A percentile compares a stretch with the other conserved stretches of the same genome.
Evolutionary conservation across 2,888 invertebrate genomes (phyloP).

Genomic region (Aporophyla lueneburgensis): DNA sequence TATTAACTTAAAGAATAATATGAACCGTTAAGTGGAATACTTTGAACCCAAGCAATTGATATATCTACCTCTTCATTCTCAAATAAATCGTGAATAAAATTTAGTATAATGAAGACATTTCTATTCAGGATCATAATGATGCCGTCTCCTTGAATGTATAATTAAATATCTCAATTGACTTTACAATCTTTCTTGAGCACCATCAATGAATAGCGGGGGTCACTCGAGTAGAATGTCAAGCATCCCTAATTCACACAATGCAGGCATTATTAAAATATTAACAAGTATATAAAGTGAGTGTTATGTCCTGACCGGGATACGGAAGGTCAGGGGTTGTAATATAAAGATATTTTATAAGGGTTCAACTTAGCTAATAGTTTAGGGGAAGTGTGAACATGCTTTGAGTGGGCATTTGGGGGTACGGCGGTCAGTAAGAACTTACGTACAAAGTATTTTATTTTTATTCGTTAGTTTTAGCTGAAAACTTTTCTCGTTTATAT

Average conservation of each 20-base stretch:
- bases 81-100: conserved; percentile 24
- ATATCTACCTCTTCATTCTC: not conserved
- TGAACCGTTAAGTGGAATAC: not conserved
- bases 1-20: not conserved
- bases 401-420: conserved; percentile 54
- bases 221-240: conserved; percentile 39
- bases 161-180: conserved; percentile 43
- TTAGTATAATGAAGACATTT: conserved; percentile 33
- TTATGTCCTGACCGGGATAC: conserved; percentile 43
- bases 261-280: conserved; percentile 64
- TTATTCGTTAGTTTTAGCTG: conserved; percentile 41
- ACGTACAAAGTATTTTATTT: conserved; percentile 42
- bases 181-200: conserved; percentile 22
- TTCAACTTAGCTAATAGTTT: conserved; percentile 70
- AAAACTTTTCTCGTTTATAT: conserved; percentile 26
- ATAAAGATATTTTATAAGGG: conserved; percentile 73
- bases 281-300: conserved; percentile 56
- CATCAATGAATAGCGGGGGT: conserved; percentile 31
- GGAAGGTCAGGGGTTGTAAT: conserved; percentile 64
- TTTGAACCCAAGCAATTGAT: not conserved
- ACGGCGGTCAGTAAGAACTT: conserved; percentile 35
- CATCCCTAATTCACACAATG: conserved; percentile 49
- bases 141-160: conserved; percentile 21
- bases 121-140: conserved; percentile 33
- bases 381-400: conserved; percentile 60